phyloP scores from a whole-genome alignment of 2,888 invertebrate species.

The Luperina nickerlii region DNA sequence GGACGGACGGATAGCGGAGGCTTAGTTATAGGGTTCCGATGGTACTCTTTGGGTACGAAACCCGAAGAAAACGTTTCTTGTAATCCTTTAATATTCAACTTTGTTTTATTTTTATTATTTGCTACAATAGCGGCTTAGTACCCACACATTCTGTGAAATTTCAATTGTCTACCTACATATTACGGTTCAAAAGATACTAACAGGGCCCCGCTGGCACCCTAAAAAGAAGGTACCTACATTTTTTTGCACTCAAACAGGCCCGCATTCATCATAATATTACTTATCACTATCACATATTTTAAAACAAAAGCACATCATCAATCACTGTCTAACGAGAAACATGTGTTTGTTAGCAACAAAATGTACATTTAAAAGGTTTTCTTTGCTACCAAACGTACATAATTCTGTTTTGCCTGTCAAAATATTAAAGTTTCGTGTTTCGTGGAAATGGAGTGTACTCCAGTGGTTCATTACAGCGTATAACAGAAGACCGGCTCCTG shows the following conservation, averaged over 20 bases:
- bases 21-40: too few relatives aligned
- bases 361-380: conserved; percentile 68
- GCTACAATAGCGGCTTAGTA: too few relatives aligned
- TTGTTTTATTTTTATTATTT: too few relatives aligned
- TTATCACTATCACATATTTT: conserved; percentile 76
- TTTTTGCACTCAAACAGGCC: conserved; percentile 30
- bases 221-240: conserved; percentile 6
- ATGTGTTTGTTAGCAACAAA: conserved; percentile 65
- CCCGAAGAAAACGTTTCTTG: too few relatives aligned
- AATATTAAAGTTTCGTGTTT: conserved; percentile 50
- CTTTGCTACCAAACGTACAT: conserved; percentile 57
- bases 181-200: too few relatives aligned
- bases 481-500: conserved; percentile 34
- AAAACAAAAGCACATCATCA: conserved; percentile 79
- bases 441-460: conserved; percentile 44
- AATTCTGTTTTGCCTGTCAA: conserved; percentile 53
- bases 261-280: conserved; percentile 80
- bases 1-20: too few relatives aligned
- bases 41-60: too few relatives aligned
- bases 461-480: conserved; percentile 37
- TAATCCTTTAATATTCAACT: too few relatives aligned
- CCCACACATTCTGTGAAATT: too few relatives aligned
- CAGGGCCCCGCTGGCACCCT: not conserved
- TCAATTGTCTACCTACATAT: too few relatives aligned
- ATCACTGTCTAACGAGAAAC: conserved; percentile 75